Evolutionary conservation across 2,797 vertebrate genomes (phyloP), one percentile per base, ranked within the genome.

Genomic region (Cyprinella venusta): DNA sequence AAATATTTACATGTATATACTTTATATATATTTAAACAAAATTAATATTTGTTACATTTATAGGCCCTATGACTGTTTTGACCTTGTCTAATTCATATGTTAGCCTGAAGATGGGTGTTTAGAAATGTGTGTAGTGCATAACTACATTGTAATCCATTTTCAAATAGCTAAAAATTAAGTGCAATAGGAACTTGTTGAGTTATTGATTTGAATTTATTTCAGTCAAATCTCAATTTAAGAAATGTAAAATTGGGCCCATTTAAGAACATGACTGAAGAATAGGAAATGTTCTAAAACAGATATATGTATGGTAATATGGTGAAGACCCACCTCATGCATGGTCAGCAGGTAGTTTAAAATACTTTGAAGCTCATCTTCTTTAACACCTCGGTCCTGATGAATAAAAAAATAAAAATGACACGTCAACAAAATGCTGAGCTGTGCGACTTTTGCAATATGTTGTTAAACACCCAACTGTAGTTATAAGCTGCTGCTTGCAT

Each of bases 271-370:
- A 50, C 15, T 18, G 6, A 36, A 74, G 0, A 56, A 33, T 33
- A n/a, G 5, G 10, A 56, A 36, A 36, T 75, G 16, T n/a, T 15
- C 68, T 71, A 71, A 48, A 71, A 71, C 4, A 71, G 15, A 48
- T 30, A 18, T 1, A 6, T 48, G 24, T 19, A n/a, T 10, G n/a
- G 50, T n/a, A 42, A 30, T 30, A 26, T 2, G 7, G n/a, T 18
- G 1, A 80, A n/a, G 13, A 85, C 86, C 42, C 64, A 89, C 98
- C 97, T 99, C 97, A 72, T 99, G 96, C 89, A 98, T 97, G 80
- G 97, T 99, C 86, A 99, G 93, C 76, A 99, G 92, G 82, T 98
- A 99, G 94, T 97, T 99, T 80, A 99, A 95, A 92, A 99, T 96
- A 88, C 96, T 96, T 90, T 99, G 98, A 67, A 99, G 93, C 90